phyloP scores from a whole-genome alignment of 1,140 invertebrate genomes.

The Drosophila sturtevanti region DNA sequence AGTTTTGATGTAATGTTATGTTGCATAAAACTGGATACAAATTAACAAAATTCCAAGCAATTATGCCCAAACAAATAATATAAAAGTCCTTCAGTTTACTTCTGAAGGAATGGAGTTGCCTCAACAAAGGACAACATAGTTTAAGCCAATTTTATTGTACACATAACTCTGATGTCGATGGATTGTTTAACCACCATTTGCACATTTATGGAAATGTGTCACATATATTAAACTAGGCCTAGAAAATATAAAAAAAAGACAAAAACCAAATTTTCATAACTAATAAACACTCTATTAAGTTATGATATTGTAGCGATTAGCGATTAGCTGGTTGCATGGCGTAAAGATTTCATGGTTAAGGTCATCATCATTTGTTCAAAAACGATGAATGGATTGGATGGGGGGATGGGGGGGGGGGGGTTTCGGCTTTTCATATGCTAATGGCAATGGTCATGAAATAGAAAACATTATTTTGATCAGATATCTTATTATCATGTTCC shows the following conservation, averaged over 20 bases:
- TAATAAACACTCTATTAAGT: slow-evolving; percentile 40
- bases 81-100: slow-evolving; percentile 29
- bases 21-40: slow-evolving; percentile 66
- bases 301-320: not conserved
- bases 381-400: too few relatives aligned
- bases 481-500: slow-evolving; percentile 8
- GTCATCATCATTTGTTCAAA: slow-evolving; percentile 14
- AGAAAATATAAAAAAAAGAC: not conserved
- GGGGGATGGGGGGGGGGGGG: not conserved
- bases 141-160: slow-evolving; percentile 46
- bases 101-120: too few relatives aligned
- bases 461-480: slow-evolving; percentile 2
- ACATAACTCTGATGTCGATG: slow-evolving; percentile 6
- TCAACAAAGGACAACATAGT: slow-evolving; percentile 45
- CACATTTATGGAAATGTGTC: slow-evolving; percentile 49
- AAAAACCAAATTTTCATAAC: slow-evolving; percentile 3
- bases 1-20: slow-evolving; percentile 54
- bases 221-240: slow-evolving; percentile 41
- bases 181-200: slow-evolving; percentile 10
- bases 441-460: slow-evolving; percentile 20
- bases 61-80: slow-evolving; percentile 63
- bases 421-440: slow-evolving; percentile 54
- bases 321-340: slow-evolving; percentile 32
- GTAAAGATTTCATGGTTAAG: slow-evolving; percentile 50
- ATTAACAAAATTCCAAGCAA: slow-evolving; percentile 78